Base-by-base conservation (phyloP, 37 sponge, comb jelly and placozoan species). In the Geodia barretti region DNA sequence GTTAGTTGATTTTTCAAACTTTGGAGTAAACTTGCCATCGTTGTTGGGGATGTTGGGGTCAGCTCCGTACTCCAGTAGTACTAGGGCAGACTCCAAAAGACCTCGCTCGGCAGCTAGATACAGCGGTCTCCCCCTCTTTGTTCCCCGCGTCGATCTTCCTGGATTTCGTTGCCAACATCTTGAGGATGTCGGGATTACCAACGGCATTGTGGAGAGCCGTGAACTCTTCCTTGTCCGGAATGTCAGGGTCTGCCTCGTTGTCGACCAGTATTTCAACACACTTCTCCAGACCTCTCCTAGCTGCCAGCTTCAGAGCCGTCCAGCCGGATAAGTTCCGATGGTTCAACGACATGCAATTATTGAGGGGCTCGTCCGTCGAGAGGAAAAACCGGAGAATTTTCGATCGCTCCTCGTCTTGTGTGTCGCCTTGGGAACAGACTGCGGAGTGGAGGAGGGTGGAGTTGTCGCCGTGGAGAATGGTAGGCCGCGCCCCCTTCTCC, bases 231-330 rank as follows among this genome's bases (percentile, higher is more conserved):
- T 78, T 25, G 72, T 93, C 93, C 1, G 75, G 42, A 1, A 93
- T 17, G 33, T 82, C 78, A 28, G 93, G 86, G 62, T 93, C 79
- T 4, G 93, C 93, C 3, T 79, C 86, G 41, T 79, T 33, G 5
- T 82, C 63, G 19, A 93, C 30, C 69, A 93, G 43, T 4, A 86
- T 82, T 54, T 93, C 90, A 34, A 93, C 93, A 64, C 90, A 93
- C 54, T 54, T 41, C 72, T 93, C 90, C 60, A 93, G 68, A 24
- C 72, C 62, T 20, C 66, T 82, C 19, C 86, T 39, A 0, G 86
- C 86, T n/a, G 93, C 93, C 23, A 89, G 70, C 72, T 93, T 93
- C 41, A 93, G 38, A 19, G 89, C 93, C 4, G 93, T 93, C 93
- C 93, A 93, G 0, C 93, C 93, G 7, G 61, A 70, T 37, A 19